phyloP scores from a whole-genome alignment of 2,797 vertebrate genomes.

The Numenius phaeopus region DNA sequence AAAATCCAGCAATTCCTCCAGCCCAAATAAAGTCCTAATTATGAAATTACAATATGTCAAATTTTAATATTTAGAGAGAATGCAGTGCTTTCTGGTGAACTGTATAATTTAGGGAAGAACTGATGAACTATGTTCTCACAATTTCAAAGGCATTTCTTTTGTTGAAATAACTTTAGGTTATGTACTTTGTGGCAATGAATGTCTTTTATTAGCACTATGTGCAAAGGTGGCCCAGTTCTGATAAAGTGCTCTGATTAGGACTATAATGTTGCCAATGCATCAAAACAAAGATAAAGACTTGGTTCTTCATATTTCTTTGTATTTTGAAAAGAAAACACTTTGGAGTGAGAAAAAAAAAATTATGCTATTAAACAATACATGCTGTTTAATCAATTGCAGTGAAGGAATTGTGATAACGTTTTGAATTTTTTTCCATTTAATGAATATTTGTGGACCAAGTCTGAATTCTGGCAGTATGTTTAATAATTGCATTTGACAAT shows the following conservation, averaged over 20 bases:
- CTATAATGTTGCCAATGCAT: neutral
- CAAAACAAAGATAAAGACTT: neutral
- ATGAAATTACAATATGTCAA: neutral
- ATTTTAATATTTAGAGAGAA: neutral
- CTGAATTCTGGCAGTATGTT: neutral
- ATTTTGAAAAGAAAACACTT: slow-evolving; percentile 24
- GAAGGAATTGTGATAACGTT: neutral
- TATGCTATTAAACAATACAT: neutral
- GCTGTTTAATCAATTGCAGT: neutral
- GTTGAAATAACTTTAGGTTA: slow-evolving; percentile 9
- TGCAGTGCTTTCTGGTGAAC: neutral
- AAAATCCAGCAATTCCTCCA: neutral
- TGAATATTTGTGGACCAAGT: neutral
- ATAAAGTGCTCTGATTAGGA: neutral
- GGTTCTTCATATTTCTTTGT: neutral
- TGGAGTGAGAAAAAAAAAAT: neutral
- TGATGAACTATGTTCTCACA: slow-evolving; percentile 11
- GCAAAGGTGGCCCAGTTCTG: neutral
- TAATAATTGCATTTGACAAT: neutral
- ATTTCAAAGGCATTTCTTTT: neutral
- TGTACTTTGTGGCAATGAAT: neutral
- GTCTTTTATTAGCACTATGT: neutral
- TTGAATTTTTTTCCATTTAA: neutral
- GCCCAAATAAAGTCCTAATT: neutral
- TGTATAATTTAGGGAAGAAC: slow-evolving; percentile 4